phyloP scores from a whole-genome alignment of 2,113 vertebrate genomes.

The Plectropomus leopardus region DNA sequence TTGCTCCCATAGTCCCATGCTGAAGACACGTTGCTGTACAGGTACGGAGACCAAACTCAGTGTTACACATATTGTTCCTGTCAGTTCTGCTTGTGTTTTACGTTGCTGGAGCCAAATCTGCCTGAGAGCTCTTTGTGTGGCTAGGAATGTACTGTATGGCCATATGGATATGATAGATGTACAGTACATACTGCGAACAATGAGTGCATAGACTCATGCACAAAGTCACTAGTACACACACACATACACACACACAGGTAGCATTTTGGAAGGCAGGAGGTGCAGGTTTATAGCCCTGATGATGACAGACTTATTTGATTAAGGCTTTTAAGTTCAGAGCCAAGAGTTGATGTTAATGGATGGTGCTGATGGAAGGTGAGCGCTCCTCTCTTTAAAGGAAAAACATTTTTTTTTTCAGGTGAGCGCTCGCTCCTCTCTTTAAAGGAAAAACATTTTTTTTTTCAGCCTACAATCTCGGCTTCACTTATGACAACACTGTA shows the following conservation, averaged over 20 bases:
- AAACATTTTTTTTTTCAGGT: constrained; percentile 12
- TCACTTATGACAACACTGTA: not conserved
- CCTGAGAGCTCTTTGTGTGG: constrained; percentile 39
- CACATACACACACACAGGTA: constrained; percentile 8
- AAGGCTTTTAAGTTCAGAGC: constrained; percentile 54
- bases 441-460: constrained; percentile 14
- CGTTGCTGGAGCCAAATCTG: constrained; percentile 27
- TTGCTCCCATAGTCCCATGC: not conserved
- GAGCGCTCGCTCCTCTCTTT: constrained; percentile 23
- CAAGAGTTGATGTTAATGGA: constrained; percentile 55
- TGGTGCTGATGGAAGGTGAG: constrained; percentile 64
- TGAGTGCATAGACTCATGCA: not conserved
- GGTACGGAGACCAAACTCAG: constrained; percentile 20
- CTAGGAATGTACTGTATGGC: constrained; percentile 33
- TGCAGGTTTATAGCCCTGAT: constrained; percentile 54
- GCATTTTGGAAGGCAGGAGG: constrained; percentile 46
- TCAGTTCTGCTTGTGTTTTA: constrained; percentile 43
- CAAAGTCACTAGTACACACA: not conserved
- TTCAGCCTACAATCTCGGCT: not conserved
- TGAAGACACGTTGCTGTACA: constrained; percentile 1
- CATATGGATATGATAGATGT: constrained; percentile 37
- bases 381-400: constrained; percentile 25
- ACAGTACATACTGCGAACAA: constrained; percentile 9
- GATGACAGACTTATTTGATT: constrained; percentile 74
- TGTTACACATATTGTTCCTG: constrained; percentile 41